These are phyloP conservation scores for Falco columbarius DNA, from an alignment of 2,797 vertebrate genomes.

Conservation along the genomic window DNA sequence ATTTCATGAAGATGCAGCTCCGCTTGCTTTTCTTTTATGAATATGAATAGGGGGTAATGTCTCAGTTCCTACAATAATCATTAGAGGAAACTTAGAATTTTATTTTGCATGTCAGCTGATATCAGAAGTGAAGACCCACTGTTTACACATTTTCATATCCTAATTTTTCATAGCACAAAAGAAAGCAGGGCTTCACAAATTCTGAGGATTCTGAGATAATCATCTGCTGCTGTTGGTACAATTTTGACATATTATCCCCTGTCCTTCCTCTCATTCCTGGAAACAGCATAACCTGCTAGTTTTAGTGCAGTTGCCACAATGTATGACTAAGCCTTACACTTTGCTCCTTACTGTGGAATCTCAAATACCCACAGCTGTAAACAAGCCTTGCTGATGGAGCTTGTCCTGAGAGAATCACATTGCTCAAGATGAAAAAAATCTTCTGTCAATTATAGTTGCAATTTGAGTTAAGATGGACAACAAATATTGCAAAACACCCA, in stretches of 20 bases:
- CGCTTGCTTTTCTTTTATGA: neutral
- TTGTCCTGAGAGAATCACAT: neutral
- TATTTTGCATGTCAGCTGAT: neutral
- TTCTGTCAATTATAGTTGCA: neutral
- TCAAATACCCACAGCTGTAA: neutral
- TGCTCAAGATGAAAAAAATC: neutral
- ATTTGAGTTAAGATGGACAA: no score
- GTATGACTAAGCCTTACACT: neutral
- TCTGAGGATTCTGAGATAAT: neutral
- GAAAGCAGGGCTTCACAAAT: neutral
- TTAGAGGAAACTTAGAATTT: neutral
- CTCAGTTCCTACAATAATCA: neutral
- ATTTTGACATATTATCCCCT: neutral
- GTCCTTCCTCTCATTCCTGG: neutral
- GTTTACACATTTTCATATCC: neutral
- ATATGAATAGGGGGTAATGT: neutral
- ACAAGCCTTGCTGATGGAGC: neutral
- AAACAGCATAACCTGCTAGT: neutral
- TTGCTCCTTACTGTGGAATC: neutral
- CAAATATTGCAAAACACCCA: no score
- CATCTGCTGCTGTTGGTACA: neutral
- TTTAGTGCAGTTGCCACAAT: neutral
- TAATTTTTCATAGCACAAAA: neutral
- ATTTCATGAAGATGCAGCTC: neutral
- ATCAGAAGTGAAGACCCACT: neutral